Evolutionary conservation across 2,113 vertebrate genomes (phyloP), one percentile per base, ranked within the genome.

Genomic region (Leptobrachium leishanense): DNA sequence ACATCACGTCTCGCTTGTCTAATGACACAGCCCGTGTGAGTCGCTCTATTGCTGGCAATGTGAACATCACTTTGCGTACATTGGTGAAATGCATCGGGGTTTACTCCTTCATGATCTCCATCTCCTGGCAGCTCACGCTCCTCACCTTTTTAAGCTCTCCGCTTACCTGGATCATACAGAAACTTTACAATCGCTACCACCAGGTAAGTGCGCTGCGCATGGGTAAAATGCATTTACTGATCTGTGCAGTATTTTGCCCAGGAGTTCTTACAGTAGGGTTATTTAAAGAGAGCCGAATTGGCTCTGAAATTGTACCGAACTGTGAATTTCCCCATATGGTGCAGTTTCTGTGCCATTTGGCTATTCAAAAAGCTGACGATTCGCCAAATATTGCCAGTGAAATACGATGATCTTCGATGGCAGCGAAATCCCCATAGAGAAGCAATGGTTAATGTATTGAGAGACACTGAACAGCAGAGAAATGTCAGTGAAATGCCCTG

Each of bases 51-150:
- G 83, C 93, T 2, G 0, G 82, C 0, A 96, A 96, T 8, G 83
- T 88, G 75, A 97, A 97, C 0, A 42, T 96, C 1, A n/a, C 95
- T n/a, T 83, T 95, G 79, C 88, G 94, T 62, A 94, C 85, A 0
- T 63, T 95, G 64, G 84, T 95, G 2, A 91, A 93, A 53, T 92
- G 91, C 0, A 0, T 92, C 46, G 94, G 93, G 1, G 88, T 94
- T 5, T 88, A 92, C 7, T 65, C 59, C 46, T 90, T 96, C 76
- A 96, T 96, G 95, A 5, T 92, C 72, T 84, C 0, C 2, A 82
- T 96, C 0, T 96, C 95, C 0, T 94, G 93, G 82, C 91, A 87
- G 42, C 91, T 97, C 66, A 95, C 94, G 0, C 68, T 95, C 0
- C 85, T 96, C 0, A 90, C 92, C 1, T 70, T 95, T 69, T 72